These are phyloP conservation scores for sheep (Ovis aries) DNA, from an alignment of 2,113 vertebrate genomes.

Conservation along the genomic window ARS-UI_Ramb_v3.0 NC_056059.1:19424001-19424500, in stretches of 20 bases:
- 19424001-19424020: slow-evolving; percentile 3
- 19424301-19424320: not conserved
- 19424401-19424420: slow-evolving; percentile 41
- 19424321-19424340: not conserved
- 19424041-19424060: slow-evolving; percentile 16
- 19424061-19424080: slow-evolving; percentile 3
- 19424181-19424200: not conserved
- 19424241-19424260: not conserved
- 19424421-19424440: slow-evolving; percentile 49
- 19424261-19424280: not conserved
- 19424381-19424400: slow-evolving; percentile 37
- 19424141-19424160: not conserved
- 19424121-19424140: not conserved
- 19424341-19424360: not conserved
- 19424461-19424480: slow-evolving; percentile 38
- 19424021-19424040: not conserved
- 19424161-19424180: not conserved
- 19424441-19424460: slow-evolving; percentile 31
- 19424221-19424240: not conserved
- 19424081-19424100: not conserved
- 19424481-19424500: slow-evolving; percentile 63
- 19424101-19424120: not conserved
- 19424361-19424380: slow-evolving; percentile 20
- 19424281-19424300: not conserved
- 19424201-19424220: not conserved